These are phyloP conservation scores for Hyaena hyaena DNA, from an alignment of 2,113 vertebrate genomes.

Conservation along the genomic window DNA sequence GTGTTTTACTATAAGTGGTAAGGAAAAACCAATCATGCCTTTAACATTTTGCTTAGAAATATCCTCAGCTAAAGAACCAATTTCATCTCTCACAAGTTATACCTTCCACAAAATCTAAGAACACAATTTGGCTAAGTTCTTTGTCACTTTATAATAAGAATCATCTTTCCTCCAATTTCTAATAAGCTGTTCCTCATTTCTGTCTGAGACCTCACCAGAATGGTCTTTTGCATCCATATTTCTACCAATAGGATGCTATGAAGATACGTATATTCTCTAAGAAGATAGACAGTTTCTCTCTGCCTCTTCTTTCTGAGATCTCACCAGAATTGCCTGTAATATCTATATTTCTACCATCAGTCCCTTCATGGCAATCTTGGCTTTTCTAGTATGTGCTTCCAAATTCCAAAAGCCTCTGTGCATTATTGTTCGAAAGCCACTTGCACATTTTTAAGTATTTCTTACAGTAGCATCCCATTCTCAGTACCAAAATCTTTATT, in stretches of 20 bases:
- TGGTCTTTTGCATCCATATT: neutral
- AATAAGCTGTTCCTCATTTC: neutral
- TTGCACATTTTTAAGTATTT: neutral
- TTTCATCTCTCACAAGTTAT: neutral
- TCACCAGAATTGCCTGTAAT: neutral
- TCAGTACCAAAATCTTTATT: neutral
- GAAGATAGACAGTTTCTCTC: neutral
- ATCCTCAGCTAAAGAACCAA: neutral
- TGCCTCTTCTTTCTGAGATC: neutral
- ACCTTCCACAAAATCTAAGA: neutral
- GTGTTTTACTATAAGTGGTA: neutral
- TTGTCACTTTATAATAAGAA: neutral
- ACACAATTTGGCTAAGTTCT: neutral
- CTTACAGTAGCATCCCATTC: neutral
- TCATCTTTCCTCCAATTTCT: neutral
- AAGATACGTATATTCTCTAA: neutral
- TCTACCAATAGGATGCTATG: neutral
- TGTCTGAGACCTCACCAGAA: neutral
- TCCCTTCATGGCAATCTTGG: neutral
- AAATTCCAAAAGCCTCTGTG: neutral
- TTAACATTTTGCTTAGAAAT: neutral
- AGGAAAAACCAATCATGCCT: neutral
- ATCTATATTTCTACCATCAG: neutral
- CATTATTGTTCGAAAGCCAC: neutral
- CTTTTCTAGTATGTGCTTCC: neutral